phyloP scores from a whole-genome alignment of 2,797 vertebrate species.

The Ibycter americanus region DNA sequence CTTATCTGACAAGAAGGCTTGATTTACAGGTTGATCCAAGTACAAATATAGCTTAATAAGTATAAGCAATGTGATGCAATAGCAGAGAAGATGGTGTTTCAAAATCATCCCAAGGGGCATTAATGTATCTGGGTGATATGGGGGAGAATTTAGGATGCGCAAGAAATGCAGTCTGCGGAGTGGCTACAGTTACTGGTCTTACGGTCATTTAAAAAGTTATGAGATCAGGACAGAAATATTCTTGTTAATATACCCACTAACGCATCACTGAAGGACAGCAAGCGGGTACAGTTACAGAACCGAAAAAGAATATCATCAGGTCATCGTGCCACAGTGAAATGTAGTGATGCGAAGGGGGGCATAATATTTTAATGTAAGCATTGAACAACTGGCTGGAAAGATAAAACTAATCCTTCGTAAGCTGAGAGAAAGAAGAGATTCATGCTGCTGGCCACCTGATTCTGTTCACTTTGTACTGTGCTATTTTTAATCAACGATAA shows the following conservation, averaged over 20 bases:
- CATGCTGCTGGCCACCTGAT: slow-evolving; percentile 61
- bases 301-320: not conserved
- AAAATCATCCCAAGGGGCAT: slow-evolving; percentile 3
- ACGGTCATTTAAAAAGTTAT: slow-evolving; percentile 9
- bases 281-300: slow-evolving; percentile 6
- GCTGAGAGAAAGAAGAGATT: slow-evolving; percentile 68
- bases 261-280: slow-evolving; percentile 40
- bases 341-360: not conserved
- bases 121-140: not conserved
- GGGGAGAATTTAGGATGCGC: not conserved
- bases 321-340: not conserved
- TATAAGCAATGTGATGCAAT: slow-evolving; percentile 27
- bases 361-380: slow-evolving; percentile 69
- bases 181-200: slow-evolving; percentile 5
- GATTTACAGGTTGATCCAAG: slow-evolving; percentile 7
- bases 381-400: slow-evolving; percentile 74
- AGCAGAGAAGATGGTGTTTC: not conserved
- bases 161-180: not conserved
- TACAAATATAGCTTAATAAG: slow-evolving; percentile 27
- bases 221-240: slow-evolving; percentile 50
- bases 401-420: slow-evolving; percentile 74
- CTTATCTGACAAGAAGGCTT: slow-evolving; percentile 30
- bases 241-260: slow-evolving; percentile 24
- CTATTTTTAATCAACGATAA: slow-evolving; percentile 77
- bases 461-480: slow-evolving; percentile 62